Conservation (phyloP, 1,140 invertebrate species). For the Laupala kohalensis region DNA sequence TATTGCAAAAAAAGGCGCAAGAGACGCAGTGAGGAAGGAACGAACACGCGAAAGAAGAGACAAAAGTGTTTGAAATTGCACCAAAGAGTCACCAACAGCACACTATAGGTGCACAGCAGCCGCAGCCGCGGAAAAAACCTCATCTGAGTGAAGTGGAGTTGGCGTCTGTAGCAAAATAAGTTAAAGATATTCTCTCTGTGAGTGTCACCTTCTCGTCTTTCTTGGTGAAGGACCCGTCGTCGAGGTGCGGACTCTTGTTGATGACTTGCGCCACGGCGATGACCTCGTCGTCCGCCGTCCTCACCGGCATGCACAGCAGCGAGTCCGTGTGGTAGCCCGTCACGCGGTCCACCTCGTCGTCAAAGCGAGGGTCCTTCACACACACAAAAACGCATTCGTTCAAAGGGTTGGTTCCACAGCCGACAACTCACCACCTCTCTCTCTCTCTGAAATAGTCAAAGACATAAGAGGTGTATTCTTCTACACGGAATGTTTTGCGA, state of each 20-base stretch:
- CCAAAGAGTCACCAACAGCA: neutral
- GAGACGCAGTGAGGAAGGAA: neutral
- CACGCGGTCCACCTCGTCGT: constrained; percentile 33
- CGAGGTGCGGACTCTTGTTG: constrained; percentile 29
- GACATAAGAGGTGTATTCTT: no score
- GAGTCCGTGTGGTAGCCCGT: constrained; percentile 33
- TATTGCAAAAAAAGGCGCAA: neutral
- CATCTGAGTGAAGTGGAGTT: neutral
- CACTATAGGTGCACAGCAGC: neutral
- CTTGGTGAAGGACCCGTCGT: constrained; percentile 27
- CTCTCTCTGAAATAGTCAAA: no score
- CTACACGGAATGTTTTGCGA: no score
- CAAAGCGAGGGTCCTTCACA: constrained; percentile 31
- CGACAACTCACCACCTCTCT: no score
- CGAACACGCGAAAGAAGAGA: no score
- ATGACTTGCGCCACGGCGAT: constrained; percentile 36
- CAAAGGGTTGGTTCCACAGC: no score
- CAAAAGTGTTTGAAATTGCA: neutral
- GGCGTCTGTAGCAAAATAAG: neutral
- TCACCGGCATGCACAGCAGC: constrained; percentile 33
- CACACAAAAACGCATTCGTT: no score
- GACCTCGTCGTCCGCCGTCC: constrained; percentile 30
- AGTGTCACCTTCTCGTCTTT: constrained; percentile 32
- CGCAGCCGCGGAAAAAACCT: no score
- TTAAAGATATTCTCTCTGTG: neutral